Conservation (phyloP, 2,888 invertebrate genomes). For the Cataglyphis altisquamis region DNA sequence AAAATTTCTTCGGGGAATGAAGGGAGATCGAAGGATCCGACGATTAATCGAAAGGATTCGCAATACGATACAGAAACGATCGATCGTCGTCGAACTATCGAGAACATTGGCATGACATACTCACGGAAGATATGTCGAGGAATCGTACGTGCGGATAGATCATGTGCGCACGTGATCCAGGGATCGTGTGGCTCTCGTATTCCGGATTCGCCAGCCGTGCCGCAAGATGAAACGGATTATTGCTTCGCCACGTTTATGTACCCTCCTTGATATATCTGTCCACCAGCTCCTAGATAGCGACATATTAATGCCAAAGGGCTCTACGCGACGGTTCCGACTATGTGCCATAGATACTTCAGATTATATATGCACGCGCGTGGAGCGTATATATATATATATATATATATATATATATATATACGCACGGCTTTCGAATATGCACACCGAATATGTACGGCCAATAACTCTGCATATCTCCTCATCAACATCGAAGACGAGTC, state of each 20-base stretch:
- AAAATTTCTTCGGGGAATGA: background rate
- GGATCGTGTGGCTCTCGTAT: slow-evolving; percentile 48
- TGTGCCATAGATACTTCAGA: slow-evolving; percentile 53
- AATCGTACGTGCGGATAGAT: slow-evolving; percentile 53
- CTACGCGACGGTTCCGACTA: slow-evolving; percentile 60
- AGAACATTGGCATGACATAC: slow-evolving; percentile 48
- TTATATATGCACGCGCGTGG: slow-evolving; percentile 40
- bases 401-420: slow-evolving; percentile 41
- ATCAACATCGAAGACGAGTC: slow-evolving; percentile 67
- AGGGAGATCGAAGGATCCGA: background rate
- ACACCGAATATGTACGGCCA: slow-evolving; percentile 34
- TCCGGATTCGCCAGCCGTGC: slow-evolving; percentile 54
- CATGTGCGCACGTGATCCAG: slow-evolving; percentile 52
- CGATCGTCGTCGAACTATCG: slow-evolving; percentile 58
- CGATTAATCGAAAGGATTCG: slow-evolving; percentile 25
- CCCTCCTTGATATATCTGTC: slow-evolving; percentile 68
- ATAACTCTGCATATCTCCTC: slow-evolving; percentile 45
- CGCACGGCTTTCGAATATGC: slow-evolving; percentile 57
- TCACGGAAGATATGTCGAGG: slow-evolving; percentile 51
- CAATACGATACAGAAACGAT: slow-evolving; percentile 39
- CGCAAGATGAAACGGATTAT: slow-evolving; percentile 76
- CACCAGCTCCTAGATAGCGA: slow-evolving; percentile 72
- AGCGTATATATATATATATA: slow-evolving; percentile 44
- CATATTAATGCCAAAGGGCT: slow-evolving; percentile 73
- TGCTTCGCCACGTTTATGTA: slow-evolving; percentile 72